Evolutionary conservation across 2,888 invertebrate genomes (phyloP), one percentile per base, ranked within the genome.

Genomic region (Himalopsyche anomala): DNA sequence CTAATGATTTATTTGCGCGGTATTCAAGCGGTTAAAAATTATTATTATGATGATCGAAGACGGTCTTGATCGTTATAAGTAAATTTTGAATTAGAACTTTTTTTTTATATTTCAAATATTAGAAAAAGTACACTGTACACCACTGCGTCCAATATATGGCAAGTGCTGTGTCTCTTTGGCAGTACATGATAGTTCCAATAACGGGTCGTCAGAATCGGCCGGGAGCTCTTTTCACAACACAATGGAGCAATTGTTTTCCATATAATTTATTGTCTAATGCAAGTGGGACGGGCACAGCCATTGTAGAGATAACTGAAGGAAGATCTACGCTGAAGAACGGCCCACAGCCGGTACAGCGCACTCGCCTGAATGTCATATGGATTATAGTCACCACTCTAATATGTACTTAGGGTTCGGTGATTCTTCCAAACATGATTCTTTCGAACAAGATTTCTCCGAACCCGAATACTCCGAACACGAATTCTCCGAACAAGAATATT

Each of bases 181-280:
- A 62, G 62, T 62, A 62, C 62, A 28, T 11, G 19, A n/a, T n/a
- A 28, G 19, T 62, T 11, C 19, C 62, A 62, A 19, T 62, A 62
- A 62, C 62, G 62, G 62, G 62, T 62, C 62, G 62, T 62, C 62
- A 28, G 62, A 62, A 62, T 62, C 62, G 9, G 87, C 88, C 88
- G 87, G 88, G 88, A 88, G 88, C 88, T 84, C 84, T 85, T 87
- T 87, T 85, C 86, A 19, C 62, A 62, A 62, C 88, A 88, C 88
- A 88, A 88, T 88, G 87, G 88, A 85, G 83, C 88, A 83, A 88
- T 88, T 88, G 88, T 88, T 88, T 88, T 83, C 84, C 36, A 56
- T 55, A 79, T 87, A 82, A 88, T 88, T 88, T 88, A 87, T 88
- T 85, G 84, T 84, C 87, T 87, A 87, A 87, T 85, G 83, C 87